These are phyloP conservation scores for Drosophila hawaiiensis DNA, from an alignment of 2,888 invertebrate genomes.

Conservation along the genomic window DNA sequence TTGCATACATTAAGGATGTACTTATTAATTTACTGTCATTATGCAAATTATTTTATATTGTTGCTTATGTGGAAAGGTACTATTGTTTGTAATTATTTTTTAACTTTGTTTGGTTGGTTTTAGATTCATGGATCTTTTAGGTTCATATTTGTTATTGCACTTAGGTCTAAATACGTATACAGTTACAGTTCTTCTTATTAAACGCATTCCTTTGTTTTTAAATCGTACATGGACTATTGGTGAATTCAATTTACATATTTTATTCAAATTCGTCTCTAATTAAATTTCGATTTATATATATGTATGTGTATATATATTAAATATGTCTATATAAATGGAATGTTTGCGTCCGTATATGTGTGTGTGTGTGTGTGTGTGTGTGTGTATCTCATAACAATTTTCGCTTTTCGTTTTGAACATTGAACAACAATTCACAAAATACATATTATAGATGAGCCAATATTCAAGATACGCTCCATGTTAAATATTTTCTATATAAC, in stretches of 20 bases:
- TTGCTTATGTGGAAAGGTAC: constrained; percentile 70
- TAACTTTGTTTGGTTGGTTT: constrained; percentile 40
- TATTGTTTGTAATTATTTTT: constrained; percentile 68
- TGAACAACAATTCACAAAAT: constrained; percentile 65
- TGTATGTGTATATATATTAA: constrained; percentile 27
- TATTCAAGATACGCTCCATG: constrained; percentile 30
- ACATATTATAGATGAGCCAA: constrained; percentile 45
- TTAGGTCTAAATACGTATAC: constrained; percentile 74
- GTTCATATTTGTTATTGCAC: constrained; percentile 63
- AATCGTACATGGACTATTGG: constrained; percentile 42
- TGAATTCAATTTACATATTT: constrained; percentile 32
- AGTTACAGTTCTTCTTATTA: constrained; percentile 67
- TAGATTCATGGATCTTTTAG: constrained; percentile 46
- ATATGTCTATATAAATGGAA: constrained; percentile 48
- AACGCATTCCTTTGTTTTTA: constrained; percentile 57
- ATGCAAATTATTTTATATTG: constrained; percentile 31
- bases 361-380: neutral
- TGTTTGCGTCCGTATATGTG: constrained; percentile 27
- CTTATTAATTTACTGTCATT: constrained; percentile 12
- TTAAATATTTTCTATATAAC: constrained; percentile 23
- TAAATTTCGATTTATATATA: constrained; percentile 22
- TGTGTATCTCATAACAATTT: constrained; percentile 53
- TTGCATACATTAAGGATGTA: constrained; percentile 10
- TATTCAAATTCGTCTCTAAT: constrained; percentile 44
- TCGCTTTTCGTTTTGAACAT: constrained; percentile 37